A percentile compares a stretch with the other conserved stretches of the same genome.
Conservation (phyloP, 2,888 invertebrate species). For the Sphaeridia pumilis region DNA sequence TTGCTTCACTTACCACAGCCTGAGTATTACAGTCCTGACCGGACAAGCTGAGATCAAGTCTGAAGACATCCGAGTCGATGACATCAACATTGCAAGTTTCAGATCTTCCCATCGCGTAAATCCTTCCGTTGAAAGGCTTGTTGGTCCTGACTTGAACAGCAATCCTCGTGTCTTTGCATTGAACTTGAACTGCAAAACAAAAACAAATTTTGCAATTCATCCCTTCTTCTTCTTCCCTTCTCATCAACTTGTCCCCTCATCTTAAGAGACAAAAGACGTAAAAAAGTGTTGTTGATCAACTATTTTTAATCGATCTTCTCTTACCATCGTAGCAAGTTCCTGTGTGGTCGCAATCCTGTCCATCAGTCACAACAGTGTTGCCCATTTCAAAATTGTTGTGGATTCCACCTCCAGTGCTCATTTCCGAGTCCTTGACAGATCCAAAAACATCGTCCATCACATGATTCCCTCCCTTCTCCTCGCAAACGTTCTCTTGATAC, state of each 20-base stretch:
- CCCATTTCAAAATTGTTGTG: too few relatives aligned
- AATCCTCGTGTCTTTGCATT: conserved; percentile 87
- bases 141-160: conserved; percentile 86
- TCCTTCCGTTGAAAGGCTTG: conserved; percentile 86
- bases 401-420: conserved; percentile 16
- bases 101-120: conserved; percentile 83
- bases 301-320: not conserved
- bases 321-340: conserved; percentile 91
- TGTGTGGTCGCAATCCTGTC: conserved; percentile 69
- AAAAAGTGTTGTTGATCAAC: not conserved
- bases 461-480: conserved; percentile 52
- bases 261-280: not conserved
- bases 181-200: conserved; percentile 62
- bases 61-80: conserved; percentile 80
- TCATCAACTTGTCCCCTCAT: not conserved
- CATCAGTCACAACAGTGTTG: conserved; percentile 23
- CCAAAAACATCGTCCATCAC: conserved; percentile 17
- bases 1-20: conserved; percentile 84
- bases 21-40: conserved; percentile 94
- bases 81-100: conserved; percentile 93
- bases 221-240: not conserved
- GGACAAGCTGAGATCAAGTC: conserved; percentile 80
- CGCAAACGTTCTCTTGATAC: conserved; percentile 82
- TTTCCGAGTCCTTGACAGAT: conserved; percentile 9
- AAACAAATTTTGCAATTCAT: too few relatives aligned